phyloP scores from a whole-genome alignment of 2,888 invertebrate species.

The Papilio elwesi region DNA sequence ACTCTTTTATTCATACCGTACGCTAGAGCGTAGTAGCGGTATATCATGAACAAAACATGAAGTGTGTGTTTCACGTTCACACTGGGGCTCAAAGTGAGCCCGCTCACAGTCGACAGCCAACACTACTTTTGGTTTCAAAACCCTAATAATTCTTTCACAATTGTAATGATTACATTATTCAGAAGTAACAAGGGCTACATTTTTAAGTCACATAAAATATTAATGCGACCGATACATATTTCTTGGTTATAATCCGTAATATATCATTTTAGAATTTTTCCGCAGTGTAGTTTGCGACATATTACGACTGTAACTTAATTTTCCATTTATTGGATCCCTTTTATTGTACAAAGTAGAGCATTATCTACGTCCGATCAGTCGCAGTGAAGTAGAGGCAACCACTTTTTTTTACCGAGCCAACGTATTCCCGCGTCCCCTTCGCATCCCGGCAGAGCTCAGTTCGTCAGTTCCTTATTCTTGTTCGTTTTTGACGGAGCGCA shows the following conservation, averaged over 20 bases:
- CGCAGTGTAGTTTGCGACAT: neutral
- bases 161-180: no score
- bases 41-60: no score
- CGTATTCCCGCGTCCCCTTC: conserved; percentile 77
- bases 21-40: no score
- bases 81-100: no score
- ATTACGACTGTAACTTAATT: conserved; percentile 21
- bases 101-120: no score
- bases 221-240: no score
- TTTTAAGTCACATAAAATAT: no score
- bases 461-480: conserved; percentile 76
- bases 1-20: no score
- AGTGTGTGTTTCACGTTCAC: no score
- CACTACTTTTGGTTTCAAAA: no score
- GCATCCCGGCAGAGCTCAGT: conserved; percentile 65
- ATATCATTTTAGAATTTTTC: neutral
- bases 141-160: no score
- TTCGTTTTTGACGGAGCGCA: conserved; percentile 61
- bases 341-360: conserved; percentile 67
- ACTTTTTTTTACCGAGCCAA: conserved; percentile 78
- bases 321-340: neutral
- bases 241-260: neutral
- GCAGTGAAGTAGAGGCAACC: conserved; percentile 70
- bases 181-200: no score
- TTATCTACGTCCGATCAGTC: conserved; percentile 51